Base-by-base conservation (phyloP, 2,888 invertebrate genomes). In the Rhagonycha lutea region DNA sequence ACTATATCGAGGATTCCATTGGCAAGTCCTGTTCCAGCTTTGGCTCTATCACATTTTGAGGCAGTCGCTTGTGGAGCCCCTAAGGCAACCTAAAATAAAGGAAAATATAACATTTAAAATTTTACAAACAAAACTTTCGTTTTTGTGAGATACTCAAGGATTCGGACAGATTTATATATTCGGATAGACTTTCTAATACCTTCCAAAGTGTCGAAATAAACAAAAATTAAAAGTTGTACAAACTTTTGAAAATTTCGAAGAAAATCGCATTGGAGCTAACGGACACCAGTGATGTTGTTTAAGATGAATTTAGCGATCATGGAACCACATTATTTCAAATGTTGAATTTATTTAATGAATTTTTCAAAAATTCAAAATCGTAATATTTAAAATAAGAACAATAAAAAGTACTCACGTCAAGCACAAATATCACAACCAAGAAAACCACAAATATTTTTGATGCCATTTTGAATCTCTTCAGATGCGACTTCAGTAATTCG, bases 21-120 rank as follows among this genome's bases (percentile, higher is more conserved):
- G 2, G 63, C 24, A 24, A 65, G 24, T 3, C 26, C 23, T 10
- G 24, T 65, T n/a, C n/a, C 63, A 14, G 8, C 2, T 65, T 14
- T 23, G 7, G 98, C 85, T 97, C 94, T 1, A 95, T 98, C 12
- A 10, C 63, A 65, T 24, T 23, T 47, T 47, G 47, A n/a, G 7
- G n/a, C n/a, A 2, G n/a, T n/a, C 3, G 23, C 24, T 24, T n/a
- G 23, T 1, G 63, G 63, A 12, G 63, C 63, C 8, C 24, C 26
- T 9, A 65, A 65, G 24, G 26, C 63, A 12, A 65, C 26, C 63
- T 65, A 12, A n/a, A 65, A 65, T 12, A 65, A 63, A 9, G 1
- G 1, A 63, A 65, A 8, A 63, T 18, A 61, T n/a, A 2, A 2
- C 2, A 18, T 32, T 32, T 11, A 29, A 32, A 32, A n/a, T 32